Conservation (phyloP, 2,888 invertebrate genomes). For the Volucella zonaria region DNA sequence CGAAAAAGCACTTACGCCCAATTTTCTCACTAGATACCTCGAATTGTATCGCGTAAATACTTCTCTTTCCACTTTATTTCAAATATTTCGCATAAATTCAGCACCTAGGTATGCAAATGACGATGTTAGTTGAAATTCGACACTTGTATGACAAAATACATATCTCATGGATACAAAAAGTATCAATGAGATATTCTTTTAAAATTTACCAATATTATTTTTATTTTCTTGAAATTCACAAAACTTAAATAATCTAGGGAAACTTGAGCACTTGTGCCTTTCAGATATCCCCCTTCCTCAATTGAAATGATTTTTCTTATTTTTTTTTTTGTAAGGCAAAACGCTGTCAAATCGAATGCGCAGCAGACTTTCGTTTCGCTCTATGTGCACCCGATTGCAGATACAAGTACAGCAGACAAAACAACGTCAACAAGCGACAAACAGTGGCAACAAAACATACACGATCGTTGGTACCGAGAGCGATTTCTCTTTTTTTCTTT, state of each 20-base stretch:
- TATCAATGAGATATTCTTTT: neutral
- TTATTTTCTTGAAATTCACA: neutral
- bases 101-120: neutral
- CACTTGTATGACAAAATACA: neutral
- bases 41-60: neutral
- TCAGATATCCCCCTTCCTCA: neutral
- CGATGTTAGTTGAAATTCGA: neutral
- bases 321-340: neutral
- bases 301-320: neutral
- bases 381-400: conserved; percentile 58
- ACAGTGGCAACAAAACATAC: conserved; percentile 21
- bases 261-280: conserved; percentile 8
- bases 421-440: conserved; percentile 20
- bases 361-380: conserved; percentile 52
- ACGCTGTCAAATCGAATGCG: conserved; percentile 19
- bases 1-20: neutral
- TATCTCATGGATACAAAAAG: neutral
- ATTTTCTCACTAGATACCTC: neutral
- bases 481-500: conserved; percentile 70
- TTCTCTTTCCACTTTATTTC: neutral
- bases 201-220: neutral
- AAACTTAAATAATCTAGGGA: neutral
- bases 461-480: conserved; percentile 14
- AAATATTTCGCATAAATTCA: neutral
- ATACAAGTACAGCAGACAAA: conserved; percentile 35